These are phyloP conservation scores for Helarctos malayanus DNA, from an alignment of 2,797 vertebrate genomes.

Conservation along the genomic window DNA sequence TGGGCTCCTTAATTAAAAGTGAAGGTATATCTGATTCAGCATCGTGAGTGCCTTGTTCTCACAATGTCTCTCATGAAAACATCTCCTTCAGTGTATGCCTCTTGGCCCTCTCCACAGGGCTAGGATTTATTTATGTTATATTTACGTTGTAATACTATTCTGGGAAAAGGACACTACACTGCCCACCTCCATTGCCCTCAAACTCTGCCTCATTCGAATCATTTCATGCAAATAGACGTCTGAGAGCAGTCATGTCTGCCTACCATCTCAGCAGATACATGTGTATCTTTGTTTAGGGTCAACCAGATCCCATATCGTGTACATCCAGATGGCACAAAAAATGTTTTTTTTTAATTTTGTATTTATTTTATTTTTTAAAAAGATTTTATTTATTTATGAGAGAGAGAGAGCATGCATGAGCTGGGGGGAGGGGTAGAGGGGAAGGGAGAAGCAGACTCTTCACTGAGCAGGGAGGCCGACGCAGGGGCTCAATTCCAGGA, in stretches of 20 bases:
- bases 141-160: not conserved
- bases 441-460: not conserved
- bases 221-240: not conserved
- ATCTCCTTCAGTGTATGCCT: not conserved
- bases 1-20: not conserved
- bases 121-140: not conserved
- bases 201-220: not conserved
- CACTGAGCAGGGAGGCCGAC: too few relatives aligned
- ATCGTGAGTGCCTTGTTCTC: not conserved
- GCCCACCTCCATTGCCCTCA: not conserved
- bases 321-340: not conserved
- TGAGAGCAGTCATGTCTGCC: not conserved
- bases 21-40: not conserved
- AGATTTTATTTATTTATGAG: not conserved
- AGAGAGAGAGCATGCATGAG: not conserved
- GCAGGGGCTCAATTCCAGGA: too few relatives aligned
- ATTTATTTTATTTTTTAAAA: not conserved
- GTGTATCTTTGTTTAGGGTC: not conserved
- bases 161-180: not conserved
- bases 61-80: not conserved
- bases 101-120: not conserved
- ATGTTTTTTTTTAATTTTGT: not conserved
- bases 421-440: not conserved
- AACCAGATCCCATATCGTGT: not conserved
- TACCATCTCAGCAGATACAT: not conserved